Base-by-base conservation (phyloP, 2,797 vertebrate species). In the Sylvilagus floridanus region DNA sequence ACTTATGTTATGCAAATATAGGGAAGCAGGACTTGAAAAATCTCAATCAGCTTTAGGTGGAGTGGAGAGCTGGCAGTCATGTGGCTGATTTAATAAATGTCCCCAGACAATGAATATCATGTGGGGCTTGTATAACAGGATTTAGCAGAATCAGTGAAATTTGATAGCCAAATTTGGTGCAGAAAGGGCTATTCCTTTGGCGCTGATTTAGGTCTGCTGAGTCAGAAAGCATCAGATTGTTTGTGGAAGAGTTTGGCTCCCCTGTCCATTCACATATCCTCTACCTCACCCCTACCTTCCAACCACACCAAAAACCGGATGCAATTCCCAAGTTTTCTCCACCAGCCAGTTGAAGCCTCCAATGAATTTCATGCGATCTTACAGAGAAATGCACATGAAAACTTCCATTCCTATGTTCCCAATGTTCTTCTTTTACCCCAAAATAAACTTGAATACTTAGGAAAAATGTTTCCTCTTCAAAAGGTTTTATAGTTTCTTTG, bases 71-170 rank as follows among this genome's bases (percentile, higher is more conserved):
- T 63, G 65, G 66, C 57, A 92, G 30, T 16, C 63, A 12, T 72
- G 35, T n/a, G 35, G 22, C 72, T 93, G 82, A 85, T 86, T 83
- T 79, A 93, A 60, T 83, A 84, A 92, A 47, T 24, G 78, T 69
- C 71, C 90, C 22, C 37, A 81, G 60, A 69, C n/a, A 84, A 91
- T 90, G 72, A 85, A 52, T 35, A 93, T 42, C n/a, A 47, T 13
- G 19, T 57, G 13, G 13, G 37, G 42, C 17, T 93, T 84, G 62
- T 52, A 92, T n/a, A 88, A 1, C 65, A 52, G 42, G n/a, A 2
- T 28, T 68, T 84, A 72, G 60, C 30, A 72, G 71, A 62, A 8
- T 77, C 26, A 30, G 13, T 57, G 75, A 92, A 87, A 95, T 81
- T 37, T 75, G 79, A 84, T 88, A 65, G 17, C 30, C 35, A 62